Percentiles rank a stretch among this genome's conserved stretches.
phyloP scores from a whole-genome alignment of 30 jellyfish, hydroid and myxozoan species.

The Morbakka virulenta region DNA sequence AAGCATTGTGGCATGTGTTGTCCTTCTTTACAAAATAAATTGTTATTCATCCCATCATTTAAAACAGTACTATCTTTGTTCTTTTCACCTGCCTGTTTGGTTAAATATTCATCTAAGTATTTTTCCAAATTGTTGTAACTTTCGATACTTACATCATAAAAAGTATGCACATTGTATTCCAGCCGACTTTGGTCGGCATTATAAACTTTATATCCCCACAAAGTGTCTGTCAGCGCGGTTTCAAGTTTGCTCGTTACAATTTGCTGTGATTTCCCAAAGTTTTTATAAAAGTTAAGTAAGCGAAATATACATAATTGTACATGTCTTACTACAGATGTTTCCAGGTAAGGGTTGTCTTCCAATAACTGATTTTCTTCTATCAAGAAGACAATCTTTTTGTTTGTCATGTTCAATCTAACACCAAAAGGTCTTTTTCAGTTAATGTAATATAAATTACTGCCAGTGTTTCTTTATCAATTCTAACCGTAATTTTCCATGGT shows the following conservation, averaged over 20 bases:
- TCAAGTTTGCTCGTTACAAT: not conserved
- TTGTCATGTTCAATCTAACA: not conserved
- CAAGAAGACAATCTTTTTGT: conserved; percentile 60
- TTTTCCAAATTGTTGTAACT: conserved; percentile 67
- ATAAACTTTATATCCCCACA: conserved; percentile 91
- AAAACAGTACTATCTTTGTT: not conserved
- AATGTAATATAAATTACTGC: no score
- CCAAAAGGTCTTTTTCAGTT: no score
- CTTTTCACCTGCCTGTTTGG: not conserved
- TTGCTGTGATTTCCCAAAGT: not conserved
- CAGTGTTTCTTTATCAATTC: no score
- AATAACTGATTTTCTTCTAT: conserved; percentile 45
- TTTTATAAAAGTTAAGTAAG: conserved; percentile 38
- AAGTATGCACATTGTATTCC: conserved; percentile 58
- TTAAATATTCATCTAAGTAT: conserved; percentile 9
- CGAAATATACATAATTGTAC: conserved; percentile 49
- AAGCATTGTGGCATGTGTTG: not conserved
- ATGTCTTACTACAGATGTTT: not conserved
- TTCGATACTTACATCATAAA: conserved; percentile 50
- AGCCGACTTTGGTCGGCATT: conserved; percentile 53
- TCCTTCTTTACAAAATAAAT: not conserved
- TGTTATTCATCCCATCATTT: not conserved
- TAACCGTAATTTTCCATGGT: no score
- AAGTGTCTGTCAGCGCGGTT: conserved; percentile 4
- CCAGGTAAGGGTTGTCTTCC: not conserved